Evolutionary conservation across 2,888 invertebrate genomes (phyloP).

Genomic region (Epistrophe grossulariae): DNA sequence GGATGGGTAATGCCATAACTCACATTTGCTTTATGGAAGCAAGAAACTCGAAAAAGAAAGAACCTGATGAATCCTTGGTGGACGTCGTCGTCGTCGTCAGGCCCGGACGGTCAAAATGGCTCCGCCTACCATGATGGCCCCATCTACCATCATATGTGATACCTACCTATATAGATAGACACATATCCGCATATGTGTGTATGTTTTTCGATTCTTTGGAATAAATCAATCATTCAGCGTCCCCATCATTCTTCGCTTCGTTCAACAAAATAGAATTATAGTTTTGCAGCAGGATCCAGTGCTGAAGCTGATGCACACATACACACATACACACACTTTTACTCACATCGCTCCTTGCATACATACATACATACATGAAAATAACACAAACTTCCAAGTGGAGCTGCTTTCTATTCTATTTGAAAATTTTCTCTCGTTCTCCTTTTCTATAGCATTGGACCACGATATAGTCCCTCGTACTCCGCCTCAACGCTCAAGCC

Average conservation of each 20-base stretch:
- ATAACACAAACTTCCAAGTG: slow-evolving; percentile 68
- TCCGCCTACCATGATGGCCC: slow-evolving; percentile 65
- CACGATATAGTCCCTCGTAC: slow-evolving; percentile 60
- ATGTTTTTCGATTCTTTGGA: slow-evolving; percentile 75
- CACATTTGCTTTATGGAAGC: slow-evolving; percentile 57
- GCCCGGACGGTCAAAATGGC: slow-evolving; percentile 52
- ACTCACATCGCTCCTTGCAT: slow-evolving; percentile 46
- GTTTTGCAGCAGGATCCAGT: slow-evolving; percentile 72
- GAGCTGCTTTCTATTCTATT: slow-evolving; percentile 60
- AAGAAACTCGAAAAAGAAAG: slow-evolving; percentile 59
- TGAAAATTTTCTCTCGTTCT: slow-evolving; percentile 74
- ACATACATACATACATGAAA: slow-evolving; percentile 41
- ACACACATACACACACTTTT: slow-evolving; percentile 41
- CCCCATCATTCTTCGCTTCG: slow-evolving; percentile 76
- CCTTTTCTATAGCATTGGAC: slow-evolving; percentile 67
- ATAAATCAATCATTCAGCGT: slow-evolving; percentile 76
- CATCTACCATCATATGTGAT: slow-evolving; percentile 34
- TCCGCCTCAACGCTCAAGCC: slow-evolving; percentile 21
- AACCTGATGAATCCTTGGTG: slow-evolving; percentile 45
- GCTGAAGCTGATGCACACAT: slow-evolving; percentile 47
- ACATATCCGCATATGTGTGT: slow-evolving; percentile 49
- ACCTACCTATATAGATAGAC: slow-evolving; percentile 41
- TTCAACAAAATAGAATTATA: slow-evolving; percentile 76
- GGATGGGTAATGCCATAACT: slow-evolving; percentile 60
- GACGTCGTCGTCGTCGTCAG: slow-evolving; percentile 31